Conservation (phyloP, 2,888 invertebrate genomes). For the Limnephilus auricula region DNA sequence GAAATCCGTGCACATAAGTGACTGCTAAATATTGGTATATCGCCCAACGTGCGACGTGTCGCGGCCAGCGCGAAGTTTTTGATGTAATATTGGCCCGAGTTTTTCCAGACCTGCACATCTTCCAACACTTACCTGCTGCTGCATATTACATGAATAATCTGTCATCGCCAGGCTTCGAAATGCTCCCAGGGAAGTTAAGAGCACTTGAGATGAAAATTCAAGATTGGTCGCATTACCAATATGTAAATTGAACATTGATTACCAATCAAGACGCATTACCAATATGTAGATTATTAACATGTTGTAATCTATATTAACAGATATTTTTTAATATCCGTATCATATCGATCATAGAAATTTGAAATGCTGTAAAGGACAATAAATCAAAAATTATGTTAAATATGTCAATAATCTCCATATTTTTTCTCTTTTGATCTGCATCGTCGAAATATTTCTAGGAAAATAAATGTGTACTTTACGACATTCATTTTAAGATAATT, state of each 20-base stretch:
- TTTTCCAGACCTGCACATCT: neutral
- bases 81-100: neutral
- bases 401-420: too few species aligned
- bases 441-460: too few species aligned
- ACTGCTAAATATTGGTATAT: conserved; percentile 18
- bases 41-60: neutral
- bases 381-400: too few species aligned
- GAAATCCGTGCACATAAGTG: neutral
- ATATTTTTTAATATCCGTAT: too few species aligned
- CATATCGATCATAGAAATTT: too few species aligned
- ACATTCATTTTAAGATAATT: too few species aligned
- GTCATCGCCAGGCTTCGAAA: conserved; percentile 10
- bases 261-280: neutral
- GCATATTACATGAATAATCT: conserved; percentile 21
- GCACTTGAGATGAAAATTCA: neutral
- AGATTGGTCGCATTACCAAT: too few species aligned
- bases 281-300: neutral
- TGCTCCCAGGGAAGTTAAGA: neutral
- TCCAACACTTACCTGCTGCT: neutral
- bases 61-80: neutral
- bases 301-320: too few species aligned
- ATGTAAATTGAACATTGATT: too few species aligned
- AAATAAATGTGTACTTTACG: too few species aligned
- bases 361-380: too few species aligned
- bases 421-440: too few species aligned